Base-by-base conservation (phyloP, 2,113 vertebrate genomes). In the Beaufortia kweichowensis region DNA sequence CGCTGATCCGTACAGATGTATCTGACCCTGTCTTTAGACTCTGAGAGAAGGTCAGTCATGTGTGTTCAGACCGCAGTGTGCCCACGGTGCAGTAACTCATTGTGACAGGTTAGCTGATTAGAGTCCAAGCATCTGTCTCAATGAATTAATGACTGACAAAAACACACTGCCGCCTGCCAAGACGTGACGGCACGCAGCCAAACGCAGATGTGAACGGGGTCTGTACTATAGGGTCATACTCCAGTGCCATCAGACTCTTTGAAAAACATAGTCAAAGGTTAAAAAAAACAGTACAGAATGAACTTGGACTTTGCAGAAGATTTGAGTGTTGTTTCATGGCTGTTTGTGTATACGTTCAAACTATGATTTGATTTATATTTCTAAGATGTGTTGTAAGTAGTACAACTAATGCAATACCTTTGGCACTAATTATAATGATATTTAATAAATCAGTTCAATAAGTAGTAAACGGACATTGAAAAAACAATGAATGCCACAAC, bases 191-290 rank as follows among this genome's bases (percentile, higher is more conserved):
- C 62, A 73, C 14, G 48, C 29, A 57, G 23, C 61, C 26, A 75
- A 31, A 57, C 65, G 48, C 23, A 73, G 35, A 66, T 26, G 55
- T 70, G 64, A 80, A 82, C 83, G 64, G 65, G 85, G 81, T 63
- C 76, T 39, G n/a, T 61, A 79, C 81, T 72, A 79, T 74, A 76
- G 2, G 80, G 86, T 15, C 11, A 56, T 72, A 76, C 33, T 70
- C 61, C 26, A 60, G 66, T 79, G 9, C 68, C 77, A 77, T 83
- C 79, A 79, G 73, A 82, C 72, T 76, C 61, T 23, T 29, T 35
- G 31, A 79, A 86, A 76, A 79, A 83, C 68, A 68, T 53, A 28
- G 75, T 79, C 83, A 83, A 75, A 77, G 76, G 77, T 60, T 76
- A 71, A 43, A 56, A 39, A 9, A 11, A 55, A 74, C 82, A 67